A percentile compares a stretch with the other conserved stretches of the same genome.
Conservation (phyloP, 1,140 invertebrate species). For the Drosophila carrolli region DNA sequence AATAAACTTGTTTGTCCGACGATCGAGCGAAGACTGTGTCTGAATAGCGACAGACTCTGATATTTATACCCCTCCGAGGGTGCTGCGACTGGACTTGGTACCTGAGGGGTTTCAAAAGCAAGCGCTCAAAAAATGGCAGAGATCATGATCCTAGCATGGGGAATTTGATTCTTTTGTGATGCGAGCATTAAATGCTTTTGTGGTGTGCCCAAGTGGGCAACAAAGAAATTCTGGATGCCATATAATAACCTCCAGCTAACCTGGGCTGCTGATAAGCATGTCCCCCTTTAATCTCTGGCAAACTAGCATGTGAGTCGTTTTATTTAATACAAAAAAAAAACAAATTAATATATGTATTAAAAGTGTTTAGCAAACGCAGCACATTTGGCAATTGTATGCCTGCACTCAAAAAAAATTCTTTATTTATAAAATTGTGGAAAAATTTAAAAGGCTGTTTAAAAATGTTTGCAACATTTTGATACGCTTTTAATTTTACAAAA, state of each 20-base stretch:
- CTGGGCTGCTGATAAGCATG: neutral
- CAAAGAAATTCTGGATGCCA: slow-evolving; percentile 31
- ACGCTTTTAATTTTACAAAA: too few relatives aligned
- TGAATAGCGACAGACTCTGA: slow-evolving; percentile 4
- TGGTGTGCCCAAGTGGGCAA: slow-evolving; percentile 37
- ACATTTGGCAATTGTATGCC: neutral
- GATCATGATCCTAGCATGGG: neutral
- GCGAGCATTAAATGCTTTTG: slow-evolving; percentile 11
- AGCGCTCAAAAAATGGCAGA: neutral
- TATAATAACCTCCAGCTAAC: slow-evolving; percentile 26
- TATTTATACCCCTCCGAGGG: slow-evolving; percentile 57
- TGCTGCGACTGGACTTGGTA: slow-evolving; percentile 45
- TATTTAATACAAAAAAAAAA: slow-evolving; percentile 1
- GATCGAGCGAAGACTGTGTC: slow-evolving; percentile 47
- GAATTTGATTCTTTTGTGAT: slow-evolving; percentile 17
- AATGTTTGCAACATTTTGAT: too few relatives aligned
- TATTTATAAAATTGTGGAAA: too few relatives aligned
- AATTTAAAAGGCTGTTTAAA: too few relatives aligned
- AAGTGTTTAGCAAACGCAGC: slow-evolving; percentile 19
- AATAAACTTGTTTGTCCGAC: slow-evolving; percentile 13
- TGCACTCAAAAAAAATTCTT: neutral
- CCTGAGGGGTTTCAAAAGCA: slow-evolving; percentile 33
- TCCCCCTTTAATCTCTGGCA: slow-evolving; percentile 34
- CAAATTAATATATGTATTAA: neutral
- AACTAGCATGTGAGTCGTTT: neutral